Conservation (phyloP, 2,888 invertebrate genomes). For the Drosophila subsilvestris region DNA sequence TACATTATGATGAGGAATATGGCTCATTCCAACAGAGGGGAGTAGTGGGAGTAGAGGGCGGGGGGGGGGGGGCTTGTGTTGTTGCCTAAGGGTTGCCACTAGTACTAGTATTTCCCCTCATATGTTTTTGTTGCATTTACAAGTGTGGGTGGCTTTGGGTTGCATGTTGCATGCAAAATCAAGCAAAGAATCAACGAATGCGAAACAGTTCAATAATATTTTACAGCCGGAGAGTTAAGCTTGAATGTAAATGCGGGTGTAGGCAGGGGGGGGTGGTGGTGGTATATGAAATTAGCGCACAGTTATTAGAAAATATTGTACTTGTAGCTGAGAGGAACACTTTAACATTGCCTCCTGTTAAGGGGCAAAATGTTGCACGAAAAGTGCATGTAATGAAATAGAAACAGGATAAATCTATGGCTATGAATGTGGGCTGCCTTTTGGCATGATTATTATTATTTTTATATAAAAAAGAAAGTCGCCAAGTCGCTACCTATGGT, state of each 20-base stretch:
- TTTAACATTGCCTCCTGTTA: background rate
- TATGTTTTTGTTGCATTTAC: constrained; percentile 49
- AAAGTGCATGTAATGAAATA: too few relatives aligned
- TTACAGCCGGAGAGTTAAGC: constrained; percentile 43
- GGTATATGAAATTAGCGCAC: background rate
- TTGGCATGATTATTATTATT: too few relatives aligned
- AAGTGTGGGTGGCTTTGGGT: background rate
- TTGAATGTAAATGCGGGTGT: constrained; percentile 29
- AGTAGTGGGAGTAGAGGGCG: too few relatives aligned
- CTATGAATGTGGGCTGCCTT: too few relatives aligned
- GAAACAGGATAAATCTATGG: too few relatives aligned
- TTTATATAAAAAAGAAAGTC: too few relatives aligned
- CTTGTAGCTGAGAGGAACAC: background rate
- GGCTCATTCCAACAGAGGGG: constrained; percentile 30
- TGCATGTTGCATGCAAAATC: constrained; percentile 19
- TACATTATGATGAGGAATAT: constrained; percentile 56
- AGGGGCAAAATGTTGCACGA: background rate
- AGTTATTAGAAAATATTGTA: background rate
- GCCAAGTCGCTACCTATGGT: too few relatives aligned
- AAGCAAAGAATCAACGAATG: constrained; percentile 45
- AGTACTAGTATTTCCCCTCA: constrained; percentile 41
- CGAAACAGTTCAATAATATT: constrained; percentile 46
- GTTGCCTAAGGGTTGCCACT: constrained; percentile 7
- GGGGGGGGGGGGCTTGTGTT: background rate
- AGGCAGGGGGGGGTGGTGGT: background rate